These are phyloP conservation scores for Chymomyza caudatula DNA, from an alignment of 2,888 invertebrate species.

Conservation along the genomic window DNA sequence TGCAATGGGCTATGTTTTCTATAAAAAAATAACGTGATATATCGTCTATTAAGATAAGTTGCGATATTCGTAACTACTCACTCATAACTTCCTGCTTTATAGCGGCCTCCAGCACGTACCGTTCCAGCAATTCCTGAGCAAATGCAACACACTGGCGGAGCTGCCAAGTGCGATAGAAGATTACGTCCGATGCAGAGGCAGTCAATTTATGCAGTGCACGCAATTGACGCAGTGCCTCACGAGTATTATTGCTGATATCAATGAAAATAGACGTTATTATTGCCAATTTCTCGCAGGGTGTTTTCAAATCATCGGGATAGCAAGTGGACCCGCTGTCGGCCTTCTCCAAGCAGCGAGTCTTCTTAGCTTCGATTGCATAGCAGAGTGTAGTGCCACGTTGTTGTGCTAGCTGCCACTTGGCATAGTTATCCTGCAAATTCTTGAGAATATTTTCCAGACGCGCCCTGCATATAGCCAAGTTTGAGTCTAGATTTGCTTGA, in stretches of 20 bases:
- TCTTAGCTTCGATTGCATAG: conserved; percentile 71
- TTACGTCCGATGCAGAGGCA: conserved; percentile 42
- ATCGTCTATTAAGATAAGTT: neutral
- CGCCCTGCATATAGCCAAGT: conserved; percentile 50
- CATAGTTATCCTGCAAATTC: conserved; percentile 60
- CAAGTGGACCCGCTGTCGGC: conserved; percentile 12
- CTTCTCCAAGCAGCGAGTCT: conserved; percentile 62
- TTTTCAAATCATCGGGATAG: conserved; percentile 64
- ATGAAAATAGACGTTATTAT: conserved; percentile 67
- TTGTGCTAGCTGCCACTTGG: conserved; percentile 75
- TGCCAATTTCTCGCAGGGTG: conserved; percentile 70
- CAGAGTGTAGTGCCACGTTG: conserved; percentile 72
- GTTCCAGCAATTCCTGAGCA: conserved; percentile 48
- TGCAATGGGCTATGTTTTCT: conserved; percentile 74
- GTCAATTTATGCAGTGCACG: conserved; percentile 59
- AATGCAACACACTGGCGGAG: conserved; percentile 64
- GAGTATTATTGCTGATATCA: conserved; percentile 64
- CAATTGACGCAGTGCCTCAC: conserved; percentile 63
- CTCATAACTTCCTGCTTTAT: conserved; percentile 72
- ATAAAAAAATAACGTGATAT: neutral
- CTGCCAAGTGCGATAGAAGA: conserved; percentile 73
- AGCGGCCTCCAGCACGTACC: conserved; percentile 62
- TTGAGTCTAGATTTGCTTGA: conserved; percentile 43
- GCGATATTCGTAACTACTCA: conserved; percentile 30
- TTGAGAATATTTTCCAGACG: conserved; percentile 62